These are phyloP conservation scores for Drosophila hydei DNA, from an alignment of 1,140 invertebrate species.

Conservation along the genomic window DNA sequence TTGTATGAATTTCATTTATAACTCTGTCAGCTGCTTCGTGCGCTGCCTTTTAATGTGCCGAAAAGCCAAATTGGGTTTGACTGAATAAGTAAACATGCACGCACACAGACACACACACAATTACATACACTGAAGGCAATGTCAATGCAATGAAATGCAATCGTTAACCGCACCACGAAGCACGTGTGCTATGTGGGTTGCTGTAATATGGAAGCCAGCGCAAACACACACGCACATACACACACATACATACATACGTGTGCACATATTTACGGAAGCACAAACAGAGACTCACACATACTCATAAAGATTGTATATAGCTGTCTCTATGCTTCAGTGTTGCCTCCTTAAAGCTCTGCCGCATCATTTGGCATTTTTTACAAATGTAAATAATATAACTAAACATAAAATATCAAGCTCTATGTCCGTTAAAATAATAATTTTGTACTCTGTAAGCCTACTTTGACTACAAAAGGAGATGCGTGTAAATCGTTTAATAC, in stretches of 20 bases:
- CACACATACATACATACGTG: slow-evolving; percentile 1
- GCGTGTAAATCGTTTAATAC: no score
- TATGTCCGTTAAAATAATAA: no score
- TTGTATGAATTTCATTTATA: slow-evolving; percentile 56
- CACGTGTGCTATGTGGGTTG: slow-evolving; percentile 48
- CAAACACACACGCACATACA: slow-evolving; percentile 30
- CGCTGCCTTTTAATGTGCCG: slow-evolving; percentile 48
- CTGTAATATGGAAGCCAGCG: slow-evolving; percentile 58
- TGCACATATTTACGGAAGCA: no score
- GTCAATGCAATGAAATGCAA: slow-evolving; percentile 63
- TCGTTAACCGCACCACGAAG: slow-evolving; percentile 65
- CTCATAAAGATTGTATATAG: no score
- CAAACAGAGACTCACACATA: no score
- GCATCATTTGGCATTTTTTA: no score
- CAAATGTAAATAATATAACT: no score
- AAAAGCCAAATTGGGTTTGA: slow-evolving; percentile 76
- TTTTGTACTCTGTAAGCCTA: no score
- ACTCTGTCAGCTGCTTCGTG: slow-evolving; percentile 27
- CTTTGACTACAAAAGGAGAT: no score
- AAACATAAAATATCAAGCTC: no score
- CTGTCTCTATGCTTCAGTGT: no score
- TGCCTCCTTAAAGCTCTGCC: no score
- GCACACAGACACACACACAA: slow-evolving; percentile 15
- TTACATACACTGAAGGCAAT: slow-evolving; percentile 10
- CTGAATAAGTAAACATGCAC: slow-evolving; percentile 51